A percentile compares a stretch with the other conserved stretches of the same genome.
Evolutionary conservation across 2,797 vertebrate species (phyloP).

Genomic region (Chromis chromis): DNA sequence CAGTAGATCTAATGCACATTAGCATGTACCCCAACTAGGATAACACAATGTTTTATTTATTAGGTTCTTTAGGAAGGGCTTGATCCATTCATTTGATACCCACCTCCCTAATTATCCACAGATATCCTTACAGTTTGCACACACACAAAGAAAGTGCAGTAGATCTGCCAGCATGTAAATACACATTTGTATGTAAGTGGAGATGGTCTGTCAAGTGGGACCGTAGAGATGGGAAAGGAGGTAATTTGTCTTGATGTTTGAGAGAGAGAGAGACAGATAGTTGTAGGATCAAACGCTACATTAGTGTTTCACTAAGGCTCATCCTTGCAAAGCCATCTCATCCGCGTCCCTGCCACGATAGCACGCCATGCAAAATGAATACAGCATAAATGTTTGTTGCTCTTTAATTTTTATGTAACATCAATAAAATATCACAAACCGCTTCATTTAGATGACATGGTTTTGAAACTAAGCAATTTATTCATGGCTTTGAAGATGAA

Average conservation of each 20-base stretch:
- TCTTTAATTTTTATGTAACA: slow-evolving; percentile 82
- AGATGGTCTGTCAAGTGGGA: slow-evolving; percentile 45
- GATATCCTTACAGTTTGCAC: slow-evolving; percentile 11
- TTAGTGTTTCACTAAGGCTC: slow-evolving; percentile 56
- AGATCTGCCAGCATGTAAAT: background rate
- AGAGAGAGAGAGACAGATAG: slow-evolving; percentile 26
- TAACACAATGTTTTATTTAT: slow-evolving; percentile 59
- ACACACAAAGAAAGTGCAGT: background rate
- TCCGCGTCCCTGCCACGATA: slow-evolving; percentile 36
- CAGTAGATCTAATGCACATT: slow-evolving; percentile 31
- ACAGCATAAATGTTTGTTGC: slow-evolving; percentile 78
- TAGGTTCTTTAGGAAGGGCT: slow-evolving; percentile 34
- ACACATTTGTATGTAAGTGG: slow-evolving; percentile 9
- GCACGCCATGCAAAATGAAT: slow-evolving; percentile 72
- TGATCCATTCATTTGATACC: slow-evolving; percentile 52
- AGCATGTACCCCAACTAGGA: slow-evolving; percentile 15
- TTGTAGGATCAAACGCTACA: slow-evolving; percentile 59
- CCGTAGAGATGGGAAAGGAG: slow-evolving; percentile 25
- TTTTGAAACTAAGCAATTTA: slow-evolving; percentile 75
- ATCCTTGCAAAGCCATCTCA: slow-evolving; percentile 44
- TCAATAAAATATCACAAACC: slow-evolving; percentile 82
- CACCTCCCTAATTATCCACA: slow-evolving; percentile 7
- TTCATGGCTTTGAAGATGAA: slow-evolving; percentile 79
- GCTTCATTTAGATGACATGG: slow-evolving; percentile 75
- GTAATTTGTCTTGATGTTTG: slow-evolving; percentile 47